Base-by-base conservation (phyloP, 2,113 vertebrate genomes). In the Sturnus vulgaris region DNA sequence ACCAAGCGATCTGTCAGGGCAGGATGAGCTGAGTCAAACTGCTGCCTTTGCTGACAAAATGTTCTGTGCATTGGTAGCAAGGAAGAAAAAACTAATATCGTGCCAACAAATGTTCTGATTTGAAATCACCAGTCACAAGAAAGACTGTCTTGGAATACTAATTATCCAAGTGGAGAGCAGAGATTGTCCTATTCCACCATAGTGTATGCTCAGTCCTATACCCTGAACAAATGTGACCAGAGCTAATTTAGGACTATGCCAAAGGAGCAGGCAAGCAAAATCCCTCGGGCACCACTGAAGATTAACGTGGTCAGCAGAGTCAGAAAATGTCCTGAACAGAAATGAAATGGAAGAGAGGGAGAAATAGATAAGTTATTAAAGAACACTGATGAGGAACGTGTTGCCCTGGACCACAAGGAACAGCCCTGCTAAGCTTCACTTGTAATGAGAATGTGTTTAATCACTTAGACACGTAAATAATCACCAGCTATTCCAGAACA, bases 321-420 rank as follows among this genome's bases (percentile, higher is more conserved):
- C 92, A 95, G 80, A 93, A 86, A 83, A 84, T 25, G 60, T 83
- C 90, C 82, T 49, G 60, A 65, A 40, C 49, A 59, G 72, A 93
- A 92, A 95, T 2, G 5, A 88, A 96, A 90, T 78, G 33, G 72
- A 92, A 79, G n/a, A 61, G 66, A 68, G 95, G 44, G 37, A 83
- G 56, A 96, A 94, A 90, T 15, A 93, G 68, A 9, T 53, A 92
- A 93, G 88, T 88, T 95, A 91, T 90, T 94, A 90, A 75, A 90
- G 80, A 88, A 86, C 30, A 52, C 25, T 57, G 57, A 75, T 60
- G 71, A 93, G 64, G 65, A 92, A 83, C 1, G 0, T 5, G 2
- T 21, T 90, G 87, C 88, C 56, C 75, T 75, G 64, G 28, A 86
- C 83, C 65, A 68, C 61, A 90, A 93, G 80, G 40, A 82, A 92